Base-by-base conservation (phyloP, 2,113 vertebrate genomes). In the Larimichthys polyactis region DNA sequence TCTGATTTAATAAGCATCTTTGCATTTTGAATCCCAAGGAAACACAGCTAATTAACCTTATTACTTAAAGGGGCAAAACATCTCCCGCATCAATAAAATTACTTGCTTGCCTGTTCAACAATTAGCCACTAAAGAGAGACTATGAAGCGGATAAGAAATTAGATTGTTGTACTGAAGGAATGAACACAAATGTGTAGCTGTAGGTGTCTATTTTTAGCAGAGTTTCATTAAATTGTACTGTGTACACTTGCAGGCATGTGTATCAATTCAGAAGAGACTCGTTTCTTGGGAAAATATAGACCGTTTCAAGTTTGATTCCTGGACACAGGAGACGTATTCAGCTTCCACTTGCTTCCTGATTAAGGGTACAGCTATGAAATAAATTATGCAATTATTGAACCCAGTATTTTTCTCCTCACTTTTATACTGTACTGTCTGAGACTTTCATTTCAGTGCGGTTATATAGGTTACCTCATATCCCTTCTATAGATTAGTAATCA, bases 31-130 rank as follows among this genome's bases (percentile, higher is more conserved):
- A 82, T 95, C 94, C 93, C 94, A 90, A 29, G 71, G 94, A 93
- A 94, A 94, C 94, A 83, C 69, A 91, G 91, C 93, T 94, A 91
- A 95, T 95, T 95, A 95, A 93, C 94, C 94, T 94, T 93, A 88
- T 91, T 94, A 91, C 90, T 90, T 90, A 82, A 89, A 92, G 91
- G 87, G 85, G 69, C 84, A 78, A 82, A 89, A 75, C 89, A 86
- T 89, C 86, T 90, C 90, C 88, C 90, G 80, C 74, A 90, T 91
- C 92, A 93, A 92, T 93, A 93, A 91, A 89, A 92, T 71, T 15
- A 70, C 82, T 75, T 36, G 81, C 75, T 79, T 87, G 87, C 67
- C 81, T 86, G 72, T 81, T 83, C 84, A 84, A 87, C 87, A 91
- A 85, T 90, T 71, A 90, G 86, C 63, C 92, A 85, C 92, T 79